These are phyloP conservation scores for Hyposoter dolosus DNA, from an alignment of 2,888 invertebrate species.

Conservation along the genomic window DNA sequence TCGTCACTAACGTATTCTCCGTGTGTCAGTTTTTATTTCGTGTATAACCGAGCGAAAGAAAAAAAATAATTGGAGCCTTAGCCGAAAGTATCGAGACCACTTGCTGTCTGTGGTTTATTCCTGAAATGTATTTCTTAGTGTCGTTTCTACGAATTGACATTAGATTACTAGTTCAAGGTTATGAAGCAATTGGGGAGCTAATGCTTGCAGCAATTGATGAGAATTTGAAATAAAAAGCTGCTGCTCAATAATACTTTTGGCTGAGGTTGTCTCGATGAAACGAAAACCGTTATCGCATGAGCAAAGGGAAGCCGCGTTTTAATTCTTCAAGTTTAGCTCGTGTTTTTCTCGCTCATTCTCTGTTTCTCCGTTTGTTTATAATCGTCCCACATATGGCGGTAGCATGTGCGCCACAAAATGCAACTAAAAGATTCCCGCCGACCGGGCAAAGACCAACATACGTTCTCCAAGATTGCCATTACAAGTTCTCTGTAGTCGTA, in stretches of 20 bases:
- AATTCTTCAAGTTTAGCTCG: conserved; percentile 45
- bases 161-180: not conserved
- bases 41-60: not conserved
- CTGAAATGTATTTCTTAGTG: not conserved
- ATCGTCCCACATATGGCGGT: conserved; percentile 82
- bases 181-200: not conserved
- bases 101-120: not conserved
- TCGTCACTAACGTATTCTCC: conserved; percentile 52
- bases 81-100: not conserved
- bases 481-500: conserved; percentile 62
- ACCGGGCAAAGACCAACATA: conserved; percentile 42
- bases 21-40: conserved; percentile 1
- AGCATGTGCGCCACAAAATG: conserved; percentile 80
- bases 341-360: conserved; percentile 22
- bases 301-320: conserved; percentile 80
- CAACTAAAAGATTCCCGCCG: conserved; percentile 65
- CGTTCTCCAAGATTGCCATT: conserved; percentile 61
- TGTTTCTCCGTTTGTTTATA: conserved; percentile 80
- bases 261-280: not conserved
- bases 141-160: not conserved
- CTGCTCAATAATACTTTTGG: not conserved
- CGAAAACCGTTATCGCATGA: conserved; percentile 15
- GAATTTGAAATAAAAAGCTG: not conserved
- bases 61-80: not conserved
- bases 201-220: not conserved